Base-by-base conservation (phyloP, 92 coral and sea anemone species). In the Bergia sp. region DNA sequence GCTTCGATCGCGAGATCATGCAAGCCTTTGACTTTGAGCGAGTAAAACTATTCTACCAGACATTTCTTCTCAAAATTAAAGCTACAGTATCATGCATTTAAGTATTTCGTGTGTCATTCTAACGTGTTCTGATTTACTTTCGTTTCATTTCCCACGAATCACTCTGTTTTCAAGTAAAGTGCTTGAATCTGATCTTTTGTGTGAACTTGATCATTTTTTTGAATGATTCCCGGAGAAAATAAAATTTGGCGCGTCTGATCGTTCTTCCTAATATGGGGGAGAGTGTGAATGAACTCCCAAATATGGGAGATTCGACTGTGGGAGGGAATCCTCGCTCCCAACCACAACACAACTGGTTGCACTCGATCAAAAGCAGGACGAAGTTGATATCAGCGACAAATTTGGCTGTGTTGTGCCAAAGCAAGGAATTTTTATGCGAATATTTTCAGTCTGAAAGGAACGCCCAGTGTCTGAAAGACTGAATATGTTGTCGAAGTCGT, bases 201-300 rank as follows among this genome's bases (percentile, higher is more conserved):
- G 29, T 29, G 29, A 29, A 29, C 29, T 29, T 29, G 40, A 13
- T 39, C n/a, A 23, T 7, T 37, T 1, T 75, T 29, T 61, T 13
- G 8, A 9, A 40, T n/a, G 36, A 3, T 37, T 58, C 16, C 53
- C 21, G 41, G 18, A 50, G 18, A 67, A 65, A 61, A 57, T 86
- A 86, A 79, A 92, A 88, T 91, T 94, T 92, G 94, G 90, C 94
- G 94, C 94, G 94, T 64, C 86, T 38, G 40, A 73, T 43, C 79
- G 79, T 57, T 92, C 79, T 94, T 90, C 96, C 96, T 88, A 94
- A 94, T 94, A 94, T 92, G 96, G 96, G 29, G 88, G 88, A 81
- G 86, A 87, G 50, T 15, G 53, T 78, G 79, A 72, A 58, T 55
- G 75, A 47, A 49, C 88, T 89, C 93, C 98, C 98, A 90, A 93